These are phyloP conservation scores for Carollia perspicillata DNA, from an alignment of 2,113 vertebrate genomes.

Conservation along the genomic window DNA sequence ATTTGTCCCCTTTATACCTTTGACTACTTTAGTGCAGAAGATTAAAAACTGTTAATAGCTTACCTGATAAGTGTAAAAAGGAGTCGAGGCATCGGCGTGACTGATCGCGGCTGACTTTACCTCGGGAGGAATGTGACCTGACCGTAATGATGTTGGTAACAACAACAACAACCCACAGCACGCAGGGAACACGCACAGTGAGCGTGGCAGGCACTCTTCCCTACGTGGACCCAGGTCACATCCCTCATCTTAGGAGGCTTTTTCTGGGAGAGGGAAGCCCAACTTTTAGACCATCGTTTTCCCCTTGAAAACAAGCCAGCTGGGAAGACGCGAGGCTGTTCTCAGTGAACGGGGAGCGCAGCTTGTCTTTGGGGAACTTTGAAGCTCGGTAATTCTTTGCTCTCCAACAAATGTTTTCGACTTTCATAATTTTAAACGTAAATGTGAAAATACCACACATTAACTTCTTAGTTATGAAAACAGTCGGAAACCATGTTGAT, in stretches of 20 bases:
- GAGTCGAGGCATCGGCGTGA: not conserved
- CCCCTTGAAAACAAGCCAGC: not conserved
- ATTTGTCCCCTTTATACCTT: too few species aligned
- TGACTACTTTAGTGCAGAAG: not conserved
- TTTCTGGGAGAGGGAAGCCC: not conserved
- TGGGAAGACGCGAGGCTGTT: not conserved
- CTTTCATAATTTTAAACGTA: slow-evolving; percentile 15
- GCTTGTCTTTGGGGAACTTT: not conserved
- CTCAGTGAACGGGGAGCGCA: not conserved
- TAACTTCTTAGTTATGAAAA: slow-evolving; percentile 13
- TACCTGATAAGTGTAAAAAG: not conserved
- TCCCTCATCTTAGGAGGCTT: not conserved
- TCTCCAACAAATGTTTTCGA: not conserved
- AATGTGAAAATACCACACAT: not conserved
- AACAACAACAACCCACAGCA: not conserved
- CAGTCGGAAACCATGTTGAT: not conserved
- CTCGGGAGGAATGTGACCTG: not conserved
- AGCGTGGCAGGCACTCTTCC: not conserved
- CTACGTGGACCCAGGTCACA: not conserved
- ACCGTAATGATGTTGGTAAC: not conserved
- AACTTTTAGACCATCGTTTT: not conserved
- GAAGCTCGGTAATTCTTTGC: not conserved
- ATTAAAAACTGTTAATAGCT: not conserved
- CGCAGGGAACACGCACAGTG: not conserved
- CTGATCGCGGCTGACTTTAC: not conserved